Base-by-base conservation (phyloP, 2,113 vertebrate species). In the Terrapene triunguis region DNA sequence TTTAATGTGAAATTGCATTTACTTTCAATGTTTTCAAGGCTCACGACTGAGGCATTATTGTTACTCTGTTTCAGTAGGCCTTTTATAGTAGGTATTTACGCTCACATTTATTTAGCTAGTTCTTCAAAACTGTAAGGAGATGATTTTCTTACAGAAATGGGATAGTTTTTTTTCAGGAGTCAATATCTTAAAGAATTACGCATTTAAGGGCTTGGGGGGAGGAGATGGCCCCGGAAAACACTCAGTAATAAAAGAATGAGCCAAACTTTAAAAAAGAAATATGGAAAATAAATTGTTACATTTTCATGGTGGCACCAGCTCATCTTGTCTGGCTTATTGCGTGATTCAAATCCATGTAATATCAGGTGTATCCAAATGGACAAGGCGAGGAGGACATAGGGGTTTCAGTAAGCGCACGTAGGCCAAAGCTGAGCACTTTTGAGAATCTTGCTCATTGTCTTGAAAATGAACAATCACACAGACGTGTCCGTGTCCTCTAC, bases 1-100 rank as follows among this genome's bases (percentile, higher is more conserved):
- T 97, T 97, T 95, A 95, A 89, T 97, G 97, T 97, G 94, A 98
- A 97, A 93, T 95, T 97, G 87, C 87, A 80, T 97, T 98, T 97
- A 47, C 93, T 97, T 96, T 96, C 88, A 97, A 6, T 96, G 84
- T 94, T 97, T 97, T 98, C 59, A 76, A 82, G 92, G 92, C 95
- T 98, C 93, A 93, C 79, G 32, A 90, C 76, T 80, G 59, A 98
- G 95, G 96, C 62, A 81, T 89, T 96, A 96, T 97, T 98, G 94
- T 97, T 97, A 47, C 78, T 94, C 78, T 82, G 79, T 55, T 85
- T 94, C 84, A 86, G 95, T 87, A 85, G 78, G 91, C 82, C 88
- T 97, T 97, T 95, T 95, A 38, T 96, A 94, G 96, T 95, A 80
- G 74, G 53, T 87, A 93, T 87, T 62, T 79, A 29, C 4, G 19